phyloP scores from a whole-genome alignment of 1,140 invertebrate species.

The Luehdorfia chinensis region DNA sequence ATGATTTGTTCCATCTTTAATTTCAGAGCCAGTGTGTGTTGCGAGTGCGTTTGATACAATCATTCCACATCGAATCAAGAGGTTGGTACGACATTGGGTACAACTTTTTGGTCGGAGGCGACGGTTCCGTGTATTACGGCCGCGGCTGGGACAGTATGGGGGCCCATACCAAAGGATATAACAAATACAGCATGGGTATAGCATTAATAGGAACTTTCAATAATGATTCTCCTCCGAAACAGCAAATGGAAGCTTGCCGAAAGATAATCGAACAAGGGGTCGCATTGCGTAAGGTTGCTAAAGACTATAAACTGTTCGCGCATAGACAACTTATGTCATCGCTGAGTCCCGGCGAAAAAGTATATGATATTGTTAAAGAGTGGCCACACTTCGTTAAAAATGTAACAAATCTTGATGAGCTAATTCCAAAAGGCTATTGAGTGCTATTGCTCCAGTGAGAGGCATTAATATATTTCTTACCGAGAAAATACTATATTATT shows the following conservation, averaged over 20 bases:
- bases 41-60: conserved; percentile 80
- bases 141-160: conserved; percentile 82
- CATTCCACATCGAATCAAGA: conserved; percentile 84
- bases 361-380: conserved; percentile 77
- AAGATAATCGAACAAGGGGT: conserved; percentile 79
- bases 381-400: conserved; percentile 79
- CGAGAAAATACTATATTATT: no score
- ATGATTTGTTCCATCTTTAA: no score
- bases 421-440: conserved; percentile 31
- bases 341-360: conserved; percentile 79
- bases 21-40: conserved; percentile 69
- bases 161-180: conserved; percentile 82
- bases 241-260: conserved; percentile 76
- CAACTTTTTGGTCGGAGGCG: conserved; percentile 87
- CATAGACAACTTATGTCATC: conserved; percentile 80
- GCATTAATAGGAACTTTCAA: conserved; percentile 83
- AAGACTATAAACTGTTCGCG: conserved; percentile 79
- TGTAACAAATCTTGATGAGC: conserved; percentile 26
- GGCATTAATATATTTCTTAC: no score
- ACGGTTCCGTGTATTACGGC: conserved; percentile 83
- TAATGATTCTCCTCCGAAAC: conserved; percentile 57
- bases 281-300: conserved; percentile 63
- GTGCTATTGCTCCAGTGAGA: no score
- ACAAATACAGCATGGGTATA: conserved; percentile 80
- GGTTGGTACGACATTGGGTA: conserved; percentile 78